These are phyloP conservation scores for Syrphus vitripennis DNA, from an alignment of 2,888 invertebrate species.

Conservation along the genomic window DNA sequence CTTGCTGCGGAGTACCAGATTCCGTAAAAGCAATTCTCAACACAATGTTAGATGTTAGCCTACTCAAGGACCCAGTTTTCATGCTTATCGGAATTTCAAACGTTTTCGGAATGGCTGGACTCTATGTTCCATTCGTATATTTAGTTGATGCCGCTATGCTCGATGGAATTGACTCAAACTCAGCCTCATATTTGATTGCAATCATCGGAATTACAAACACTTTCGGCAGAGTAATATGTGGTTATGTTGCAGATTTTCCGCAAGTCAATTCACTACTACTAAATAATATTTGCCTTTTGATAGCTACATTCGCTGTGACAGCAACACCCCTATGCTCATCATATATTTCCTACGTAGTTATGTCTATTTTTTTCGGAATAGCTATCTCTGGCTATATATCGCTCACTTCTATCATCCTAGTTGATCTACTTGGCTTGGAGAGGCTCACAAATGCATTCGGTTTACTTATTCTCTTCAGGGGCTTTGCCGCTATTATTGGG, in stretches of 20 bases:
- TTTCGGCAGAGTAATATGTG: slow-evolving; percentile 93
- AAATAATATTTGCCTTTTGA: slow-evolving; percentile 95
- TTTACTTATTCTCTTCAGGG: slow-evolving; percentile 96
- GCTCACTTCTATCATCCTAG: slow-evolving; percentile 97
- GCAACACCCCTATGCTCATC: slow-evolving; percentile 91
- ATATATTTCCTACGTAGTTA: slow-evolving; percentile 89
- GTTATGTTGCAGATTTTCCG: slow-evolving; percentile 95
- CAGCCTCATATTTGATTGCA: slow-evolving; percentile 82
- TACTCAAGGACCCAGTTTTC: slow-evolving; percentile 94
- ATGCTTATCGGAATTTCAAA: slow-evolving; percentile 96
- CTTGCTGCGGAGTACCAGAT: slow-evolving; percentile 89
- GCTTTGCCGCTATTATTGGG: slow-evolving; percentile 94
- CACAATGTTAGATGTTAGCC: slow-evolving; percentile 95
- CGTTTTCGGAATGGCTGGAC: slow-evolving; percentile 97
- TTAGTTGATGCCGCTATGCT: slow-evolving; percentile 90
- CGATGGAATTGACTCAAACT: slow-evolving; percentile 86
- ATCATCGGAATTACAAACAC: slow-evolving; percentile 96
- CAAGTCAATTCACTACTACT: slow-evolving; percentile 95
- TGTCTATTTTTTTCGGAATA: slow-evolving; percentile 94
- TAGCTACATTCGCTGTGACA: slow-evolving; percentile 93
- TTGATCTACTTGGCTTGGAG: slow-evolving; percentile 97
- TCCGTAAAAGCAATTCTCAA: slow-evolving; percentile 91
- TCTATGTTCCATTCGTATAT: slow-evolving; percentile 98
- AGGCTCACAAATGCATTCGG: slow-evolving; percentile 98
- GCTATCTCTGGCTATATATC: slow-evolving; percentile 98